A percentile compares a stretch with the other conserved stretches of the same genome.
phyloP scores from a whole-genome alignment of 2,113 vertebrate species.

The Gobiocypris rarus region DNA sequence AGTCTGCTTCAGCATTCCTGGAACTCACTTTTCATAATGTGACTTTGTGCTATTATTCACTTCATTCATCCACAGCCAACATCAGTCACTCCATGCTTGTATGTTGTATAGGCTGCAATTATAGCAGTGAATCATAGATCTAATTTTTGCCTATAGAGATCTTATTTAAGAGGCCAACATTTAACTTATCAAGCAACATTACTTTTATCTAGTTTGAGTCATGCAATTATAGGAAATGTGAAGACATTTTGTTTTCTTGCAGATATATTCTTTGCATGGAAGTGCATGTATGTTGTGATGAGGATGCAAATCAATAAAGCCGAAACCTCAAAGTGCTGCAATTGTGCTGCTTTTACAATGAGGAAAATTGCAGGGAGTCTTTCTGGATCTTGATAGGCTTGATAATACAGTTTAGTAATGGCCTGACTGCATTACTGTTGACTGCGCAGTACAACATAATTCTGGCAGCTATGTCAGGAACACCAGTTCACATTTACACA shows the following conservation, averaged over 20 bases:
- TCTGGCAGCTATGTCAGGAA: not conserved
- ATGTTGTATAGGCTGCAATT: slow-evolving; percentile 10
- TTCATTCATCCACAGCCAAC: slow-evolving; percentile 26
- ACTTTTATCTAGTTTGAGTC: not conserved
- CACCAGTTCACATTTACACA: not conserved
- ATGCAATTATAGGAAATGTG: not conserved
- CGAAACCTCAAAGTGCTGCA: slow-evolving; percentile 1
- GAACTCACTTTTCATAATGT: slow-evolving; percentile 38
- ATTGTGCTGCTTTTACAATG: not conserved
- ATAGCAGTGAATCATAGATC: slow-evolving; percentile 17
- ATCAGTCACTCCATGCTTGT: not conserved
- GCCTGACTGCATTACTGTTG: not conserved
- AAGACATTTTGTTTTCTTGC: not conserved
- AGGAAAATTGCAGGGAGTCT: slow-evolving; percentile 8
- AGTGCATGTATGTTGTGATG: not conserved
- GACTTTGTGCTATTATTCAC: slow-evolving; percentile 4
- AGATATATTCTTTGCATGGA: not conserved
- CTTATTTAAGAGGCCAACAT: slow-evolving; percentile 6
- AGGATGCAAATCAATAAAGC: not conserved
- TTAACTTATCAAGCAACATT: not conserved
- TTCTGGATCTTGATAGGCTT: not conserved
- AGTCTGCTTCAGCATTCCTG: slow-evolving; percentile 33
- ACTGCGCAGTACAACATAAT: not conserved
- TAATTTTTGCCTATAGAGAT: slow-evolving; percentile 4
- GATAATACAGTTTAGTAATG: not conserved